phyloP scores from a whole-genome alignment of 2,113 vertebrate species.

The Petromus typicus region DNA sequence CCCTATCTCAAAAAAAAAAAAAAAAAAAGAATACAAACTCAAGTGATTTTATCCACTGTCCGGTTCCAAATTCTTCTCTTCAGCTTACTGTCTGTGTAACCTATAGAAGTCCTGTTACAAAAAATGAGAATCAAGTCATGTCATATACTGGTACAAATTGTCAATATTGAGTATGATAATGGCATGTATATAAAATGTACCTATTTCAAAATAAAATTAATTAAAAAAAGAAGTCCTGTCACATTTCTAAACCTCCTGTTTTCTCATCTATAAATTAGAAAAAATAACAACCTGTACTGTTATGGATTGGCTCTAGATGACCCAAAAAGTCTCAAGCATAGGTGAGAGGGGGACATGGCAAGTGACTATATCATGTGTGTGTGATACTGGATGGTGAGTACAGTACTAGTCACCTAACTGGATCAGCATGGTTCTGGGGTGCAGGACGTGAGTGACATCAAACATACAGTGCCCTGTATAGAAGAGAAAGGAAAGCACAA shows the following conservation, averaged over 20 bases:
- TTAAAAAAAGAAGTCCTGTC: background rate
- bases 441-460: background rate
- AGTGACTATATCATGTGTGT: background rate
- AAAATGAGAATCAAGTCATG: too few species aligned
- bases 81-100: constrained; percentile 17
- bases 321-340: background rate
- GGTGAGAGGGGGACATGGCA: background rate
- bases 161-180: too few species aligned
- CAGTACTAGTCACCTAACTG: background rate
- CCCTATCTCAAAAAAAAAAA: too few species aligned
- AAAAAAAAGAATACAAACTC: constrained; percentile 32
- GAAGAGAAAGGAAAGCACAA: background rate
- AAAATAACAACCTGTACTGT: background rate
- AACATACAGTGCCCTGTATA: background rate
- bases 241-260: background rate
- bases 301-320: background rate
- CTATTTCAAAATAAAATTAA: too few species aligned
- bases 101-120: background rate
- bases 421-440: background rate
- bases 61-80: constrained; percentile 1
- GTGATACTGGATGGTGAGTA: background rate
- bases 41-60: background rate
- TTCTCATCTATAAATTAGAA: background rate
- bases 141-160: too few species aligned
- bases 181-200: too few species aligned